Evolutionary conservation across 1,140 invertebrate genomes (phyloP), one percentile per base, ranked within the genome.

Genomic region (Brachionus asplanchnoidis): DNA sequence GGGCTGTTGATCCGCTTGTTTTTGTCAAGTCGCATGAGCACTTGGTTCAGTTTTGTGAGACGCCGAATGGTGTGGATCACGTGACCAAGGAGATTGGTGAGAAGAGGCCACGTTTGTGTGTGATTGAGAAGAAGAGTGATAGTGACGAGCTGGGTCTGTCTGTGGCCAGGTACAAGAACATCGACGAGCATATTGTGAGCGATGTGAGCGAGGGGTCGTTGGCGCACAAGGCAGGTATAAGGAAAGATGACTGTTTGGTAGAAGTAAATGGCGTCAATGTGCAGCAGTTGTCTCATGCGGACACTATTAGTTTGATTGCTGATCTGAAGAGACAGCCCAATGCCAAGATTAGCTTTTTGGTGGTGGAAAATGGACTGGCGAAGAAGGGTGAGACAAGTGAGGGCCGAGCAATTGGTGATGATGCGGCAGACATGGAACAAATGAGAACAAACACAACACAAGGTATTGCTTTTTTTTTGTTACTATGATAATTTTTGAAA

Each of bases 241-340:
- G 28, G 32, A 28, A 56, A 80, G 60, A 80, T 28, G 78, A 80
- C 60, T 66, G 78, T 66, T 20, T 80, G 0, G 5, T 80, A 0
- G 78, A 80, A 42, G 78, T 80, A 11, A 80, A 80, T 66, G 78
- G 78, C 1, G 46, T 56, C 14, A 80, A 66, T 80, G 78, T 80
- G 14, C 46, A 80, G 26, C 50, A 80, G 14, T 40, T 40, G 53
- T 23, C 78, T 4, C 78, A 80, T 28, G 50, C 44, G 6, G 78
- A 80, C 32, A 80, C 78, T 28, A 66, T 80, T 56, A 53, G 42
- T 17, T 2, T 60, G 7, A 80, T 80, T 56, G 78, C 60, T 42
- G 78, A 60, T 40, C 44, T 60, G 6, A 36, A 36, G 12, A 66
- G 36, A 28, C 28, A 56, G 40, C 44, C 78, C 12, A 66, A 53